A percentile compares a stretch with the other conserved stretches of the same genome.
Evolutionary conservation across 2,888 invertebrate species (phyloP).

Genomic region (Oscheius sp.): DNA sequence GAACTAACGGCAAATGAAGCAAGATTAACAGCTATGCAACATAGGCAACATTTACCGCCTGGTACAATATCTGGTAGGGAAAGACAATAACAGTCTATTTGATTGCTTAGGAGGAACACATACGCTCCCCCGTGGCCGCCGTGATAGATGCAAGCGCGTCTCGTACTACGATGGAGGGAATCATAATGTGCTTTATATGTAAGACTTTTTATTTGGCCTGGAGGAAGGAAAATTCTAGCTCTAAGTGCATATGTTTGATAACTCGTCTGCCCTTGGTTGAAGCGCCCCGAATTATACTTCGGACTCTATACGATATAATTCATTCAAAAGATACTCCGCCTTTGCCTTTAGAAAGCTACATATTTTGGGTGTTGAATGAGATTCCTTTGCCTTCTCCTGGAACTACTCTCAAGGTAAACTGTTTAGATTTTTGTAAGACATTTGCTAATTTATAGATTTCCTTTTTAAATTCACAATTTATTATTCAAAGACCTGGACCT

Average conservation of each 20-base stretch:
- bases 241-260: slow-evolving; percentile 91
- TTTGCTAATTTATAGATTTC: slow-evolving; percentile 39
- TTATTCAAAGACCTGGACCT: slow-evolving; percentile 69
- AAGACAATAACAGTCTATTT: not conserved
- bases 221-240: slow-evolving; percentile 31
- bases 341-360: slow-evolving; percentile 85
- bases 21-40: slow-evolving; percentile 28
- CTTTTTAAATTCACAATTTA: slow-evolving; percentile 50
- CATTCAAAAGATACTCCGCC: slow-evolving; percentile 66
- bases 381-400: slow-evolving; percentile 87
- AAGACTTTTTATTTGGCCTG: slow-evolving; percentile 27
- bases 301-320: slow-evolving; percentile 64
- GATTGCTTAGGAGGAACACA: slow-evolving; percentile 59
- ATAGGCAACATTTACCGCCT: slow-evolving; percentile 52
- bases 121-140: slow-evolving; percentile 62
- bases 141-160: slow-evolving; percentile 60
- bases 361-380: slow-evolving; percentile 93
- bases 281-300: slow-evolving; percentile 84
- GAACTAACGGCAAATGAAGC: slow-evolving; percentile 54
- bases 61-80: slow-evolving; percentile 51
- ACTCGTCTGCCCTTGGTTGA: slow-evolving; percentile 87
- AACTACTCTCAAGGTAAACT: slow-evolving; percentile 79
- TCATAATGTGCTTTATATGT: slow-evolving; percentile 90
- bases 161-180: slow-evolving; percentile 81
- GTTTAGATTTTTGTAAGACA: not conserved